Evolutionary conservation across 2,797 vertebrate genomes (phyloP).

Genomic region (Pyrocephalus nanus): DNA sequence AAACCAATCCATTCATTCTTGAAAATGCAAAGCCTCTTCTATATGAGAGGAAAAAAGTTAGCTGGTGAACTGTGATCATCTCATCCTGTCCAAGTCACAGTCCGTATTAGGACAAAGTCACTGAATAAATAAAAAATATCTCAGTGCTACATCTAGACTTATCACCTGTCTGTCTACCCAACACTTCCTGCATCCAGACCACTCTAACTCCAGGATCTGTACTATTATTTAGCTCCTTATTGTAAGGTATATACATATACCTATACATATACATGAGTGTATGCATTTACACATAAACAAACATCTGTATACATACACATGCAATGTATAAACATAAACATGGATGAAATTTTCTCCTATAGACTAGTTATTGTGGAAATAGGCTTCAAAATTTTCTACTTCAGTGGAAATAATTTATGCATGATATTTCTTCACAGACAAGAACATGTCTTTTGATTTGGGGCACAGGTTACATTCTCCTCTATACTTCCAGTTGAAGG

Average conservation of each 20-base stretch:
- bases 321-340: not conserved
- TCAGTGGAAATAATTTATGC: not conserved
- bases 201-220: not conserved
- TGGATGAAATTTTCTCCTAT: not conserved
- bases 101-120: not conserved
- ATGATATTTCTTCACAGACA: not conserved
- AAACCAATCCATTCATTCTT: not conserved
- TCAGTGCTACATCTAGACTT: not conserved
- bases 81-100: not conserved
- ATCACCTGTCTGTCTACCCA: not conserved
- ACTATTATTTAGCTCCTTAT: not conserved
- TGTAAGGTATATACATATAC: not conserved
- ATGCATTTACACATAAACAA: not conserved
- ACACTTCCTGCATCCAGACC: not conserved
- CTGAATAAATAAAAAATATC: not conserved
- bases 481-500: not conserved
- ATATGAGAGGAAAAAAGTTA: not conserved
- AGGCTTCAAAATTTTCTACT: not conserved
- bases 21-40: not conserved
- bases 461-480: not conserved
- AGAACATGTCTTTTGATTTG: not conserved
- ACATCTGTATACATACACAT: not conserved
- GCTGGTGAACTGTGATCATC: not conserved
- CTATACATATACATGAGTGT: no score
- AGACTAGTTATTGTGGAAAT: not conserved